Conservation (phyloP, 2,888 invertebrate species). For the Acronicta aceris region DNA sequence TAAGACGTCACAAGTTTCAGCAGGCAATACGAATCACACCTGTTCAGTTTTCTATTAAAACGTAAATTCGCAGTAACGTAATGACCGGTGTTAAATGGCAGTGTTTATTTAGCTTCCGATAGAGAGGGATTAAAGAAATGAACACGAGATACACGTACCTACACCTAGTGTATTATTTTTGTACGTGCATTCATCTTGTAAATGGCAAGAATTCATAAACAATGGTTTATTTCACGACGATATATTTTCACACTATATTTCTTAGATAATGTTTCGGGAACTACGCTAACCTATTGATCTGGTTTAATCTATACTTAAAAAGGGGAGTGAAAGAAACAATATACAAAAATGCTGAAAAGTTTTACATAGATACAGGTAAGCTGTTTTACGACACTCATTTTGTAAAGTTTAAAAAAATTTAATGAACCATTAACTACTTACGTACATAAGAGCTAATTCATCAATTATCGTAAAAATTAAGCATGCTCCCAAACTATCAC, state of each 20-base stretch:
- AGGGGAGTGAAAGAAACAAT: neutral
- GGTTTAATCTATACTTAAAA: neutral
- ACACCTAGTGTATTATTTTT: conserved; percentile 25
- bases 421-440: no score
- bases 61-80: conserved; percentile 13
- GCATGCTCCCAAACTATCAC: conserved; percentile 6
- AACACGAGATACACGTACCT: conserved; percentile 19
- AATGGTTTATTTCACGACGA: conserved; percentile 17
- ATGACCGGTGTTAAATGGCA: conserved; percentile 20
- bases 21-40: conserved; percentile 8
- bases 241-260: conserved; percentile 2
- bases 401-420: no score
- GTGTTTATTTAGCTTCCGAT: conserved; percentile 29
- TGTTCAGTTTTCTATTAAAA: conserved; percentile 4
- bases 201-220: conserved; percentile 17
- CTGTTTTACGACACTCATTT: no score
- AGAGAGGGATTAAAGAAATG: conserved; percentile 30
- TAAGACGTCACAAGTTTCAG: neutral
- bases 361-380: no score
- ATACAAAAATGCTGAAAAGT: neutral
- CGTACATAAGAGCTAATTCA: no score
- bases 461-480: neutral
- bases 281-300: conserved; percentile 7
- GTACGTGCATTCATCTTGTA: conserved; percentile 31
- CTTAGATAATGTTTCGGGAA: conserved; percentile 2